Percentiles rank a stretch among this genome's conserved stretches.
These are phyloP conservation scores for Copidosoma floridanum DNA, from an alignment of 1,140 invertebrate species.

Conservation along the genomic window DNA sequence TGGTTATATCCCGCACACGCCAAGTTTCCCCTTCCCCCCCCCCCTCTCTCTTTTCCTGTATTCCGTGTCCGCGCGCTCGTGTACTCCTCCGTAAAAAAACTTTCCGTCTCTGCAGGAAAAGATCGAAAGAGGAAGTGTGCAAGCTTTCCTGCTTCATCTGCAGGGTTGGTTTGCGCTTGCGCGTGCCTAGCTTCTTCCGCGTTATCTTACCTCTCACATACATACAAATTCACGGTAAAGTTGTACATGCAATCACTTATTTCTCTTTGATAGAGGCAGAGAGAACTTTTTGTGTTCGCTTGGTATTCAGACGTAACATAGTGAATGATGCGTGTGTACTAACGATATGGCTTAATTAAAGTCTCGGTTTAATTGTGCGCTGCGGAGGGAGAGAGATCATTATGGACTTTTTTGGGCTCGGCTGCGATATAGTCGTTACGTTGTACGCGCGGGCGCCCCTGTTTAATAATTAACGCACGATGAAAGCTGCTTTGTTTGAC, in stretches of 20 bases:
- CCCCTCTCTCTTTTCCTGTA: background rate
- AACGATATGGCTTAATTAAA: no score
- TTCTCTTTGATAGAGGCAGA: background rate
- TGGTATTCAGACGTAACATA: background rate
- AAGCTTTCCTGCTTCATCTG: background rate
- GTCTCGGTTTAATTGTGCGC: no score
- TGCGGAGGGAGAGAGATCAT: no score
- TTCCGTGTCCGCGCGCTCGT: background rate
- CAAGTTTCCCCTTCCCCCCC: background rate
- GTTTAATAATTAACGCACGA: no score
- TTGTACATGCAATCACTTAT: background rate
- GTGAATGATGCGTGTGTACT: no score
- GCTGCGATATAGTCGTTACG: no score
- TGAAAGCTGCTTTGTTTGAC: no score
- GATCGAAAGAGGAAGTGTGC: no score
- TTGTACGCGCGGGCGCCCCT: no score
- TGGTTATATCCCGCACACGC: conserved; percentile 18
- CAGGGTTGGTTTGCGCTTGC: background rate
- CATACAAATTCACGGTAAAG: background rate
- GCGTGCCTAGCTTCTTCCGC: background rate
- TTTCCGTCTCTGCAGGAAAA: no score
- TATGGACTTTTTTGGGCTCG: no score
- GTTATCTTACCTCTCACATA: background rate
- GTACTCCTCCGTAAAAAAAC: background rate
- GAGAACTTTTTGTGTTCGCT: background rate